Conservation (phyloP, 2,797 vertebrate species). For the Acipenser transmontanus region DNA sequence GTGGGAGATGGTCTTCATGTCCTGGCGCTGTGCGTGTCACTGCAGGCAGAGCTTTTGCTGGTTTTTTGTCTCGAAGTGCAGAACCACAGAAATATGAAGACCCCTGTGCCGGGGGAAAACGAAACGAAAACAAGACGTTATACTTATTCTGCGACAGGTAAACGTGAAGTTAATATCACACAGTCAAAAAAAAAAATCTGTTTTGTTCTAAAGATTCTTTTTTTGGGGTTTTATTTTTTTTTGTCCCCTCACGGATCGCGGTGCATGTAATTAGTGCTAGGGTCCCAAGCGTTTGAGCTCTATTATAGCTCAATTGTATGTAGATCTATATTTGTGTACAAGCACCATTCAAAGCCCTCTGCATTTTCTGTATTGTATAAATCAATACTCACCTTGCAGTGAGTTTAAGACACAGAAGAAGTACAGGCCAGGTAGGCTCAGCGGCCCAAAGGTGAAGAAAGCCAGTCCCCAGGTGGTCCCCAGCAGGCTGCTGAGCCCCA, state of each 20-base stretch:
- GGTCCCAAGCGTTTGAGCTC: too few relatives aligned
- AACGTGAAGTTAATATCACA: too few relatives aligned
- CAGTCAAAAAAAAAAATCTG: too few relatives aligned
- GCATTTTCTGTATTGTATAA: too few relatives aligned
- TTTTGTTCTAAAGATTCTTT: too few relatives aligned
- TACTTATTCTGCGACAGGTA: too few relatives aligned
- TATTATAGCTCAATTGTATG: too few relatives aligned
- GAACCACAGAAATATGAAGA: conserved; percentile 59
- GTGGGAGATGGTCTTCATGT: neutral
- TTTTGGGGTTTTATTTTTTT: too few relatives aligned
- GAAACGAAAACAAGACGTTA: neutral
- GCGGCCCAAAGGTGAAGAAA: conserved; percentile 45
- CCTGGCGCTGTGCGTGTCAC: neutral
- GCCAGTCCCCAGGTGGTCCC: conserved; percentile 64
- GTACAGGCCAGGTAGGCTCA: conserved; percentile 56
- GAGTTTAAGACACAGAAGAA: conserved; percentile 71
- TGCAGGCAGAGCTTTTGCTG: neutral
- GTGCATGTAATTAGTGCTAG: too few relatives aligned
- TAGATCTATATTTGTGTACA: too few relatives aligned
- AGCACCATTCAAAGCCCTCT: too few relatives aligned
- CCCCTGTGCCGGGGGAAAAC: conserved; percentile 35
- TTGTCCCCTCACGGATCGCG: too few relatives aligned
- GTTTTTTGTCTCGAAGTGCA: conserved; percentile 30
- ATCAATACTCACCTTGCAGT: conserved; percentile 56
- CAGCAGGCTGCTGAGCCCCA: conserved; percentile 69